phyloP scores from a whole-genome alignment of 2,888 invertebrate genomes.

The Sthenelais limicola region DNA sequence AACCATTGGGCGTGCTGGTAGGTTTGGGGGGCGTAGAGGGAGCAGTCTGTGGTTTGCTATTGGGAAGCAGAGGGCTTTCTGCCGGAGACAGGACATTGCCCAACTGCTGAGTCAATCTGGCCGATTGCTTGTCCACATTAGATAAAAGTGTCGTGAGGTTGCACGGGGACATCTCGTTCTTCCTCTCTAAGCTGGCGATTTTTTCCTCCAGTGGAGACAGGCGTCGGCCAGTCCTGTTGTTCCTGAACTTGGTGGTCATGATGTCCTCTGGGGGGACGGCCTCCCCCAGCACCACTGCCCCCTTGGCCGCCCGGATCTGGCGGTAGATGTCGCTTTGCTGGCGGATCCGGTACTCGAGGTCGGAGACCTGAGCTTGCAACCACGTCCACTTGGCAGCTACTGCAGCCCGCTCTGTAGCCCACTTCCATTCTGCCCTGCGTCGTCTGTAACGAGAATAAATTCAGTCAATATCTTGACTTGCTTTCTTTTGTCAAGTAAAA shows the following conservation, averaged over 20 bases:
- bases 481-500: too few relatives aligned
- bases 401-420: slow-evolving; percentile 82
- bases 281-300: slow-evolving; percentile 74
- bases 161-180: slow-evolving; percentile 60
- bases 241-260: not conserved
- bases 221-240: slow-evolving; percentile 13
- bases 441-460: slow-evolving; percentile 70
- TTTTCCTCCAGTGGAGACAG: slow-evolving; percentile 50
- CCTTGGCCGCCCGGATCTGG: slow-evolving; percentile 77
- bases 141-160: slow-evolving; percentile 64
- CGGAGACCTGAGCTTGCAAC: slow-evolving; percentile 92
- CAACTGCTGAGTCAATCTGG: slow-evolving; percentile 61
- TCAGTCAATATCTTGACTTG: too few relatives aligned
- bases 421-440: slow-evolving; percentile 72
- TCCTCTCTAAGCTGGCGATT: slow-evolving; percentile 49
- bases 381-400: slow-evolving; percentile 92
- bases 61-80: slow-evolving; percentile 30
- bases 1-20: slow-evolving; percentile 12
- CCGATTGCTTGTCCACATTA: slow-evolving; percentile 67
- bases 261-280: slow-evolving; percentile 57
- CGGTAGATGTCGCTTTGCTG: slow-evolving; percentile 86
- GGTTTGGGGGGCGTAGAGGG: slow-evolving; percentile 8
- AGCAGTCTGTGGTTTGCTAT: not conserved
- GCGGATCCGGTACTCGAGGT: slow-evolving; percentile 90
- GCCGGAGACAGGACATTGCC: slow-evolving; percentile 62